Evolutionary conservation across 64 coral and sea anemone genomes (phyloP), one percentile per base, ranked within the genome.

Genomic region (Pocillopora damicornis): DNA sequence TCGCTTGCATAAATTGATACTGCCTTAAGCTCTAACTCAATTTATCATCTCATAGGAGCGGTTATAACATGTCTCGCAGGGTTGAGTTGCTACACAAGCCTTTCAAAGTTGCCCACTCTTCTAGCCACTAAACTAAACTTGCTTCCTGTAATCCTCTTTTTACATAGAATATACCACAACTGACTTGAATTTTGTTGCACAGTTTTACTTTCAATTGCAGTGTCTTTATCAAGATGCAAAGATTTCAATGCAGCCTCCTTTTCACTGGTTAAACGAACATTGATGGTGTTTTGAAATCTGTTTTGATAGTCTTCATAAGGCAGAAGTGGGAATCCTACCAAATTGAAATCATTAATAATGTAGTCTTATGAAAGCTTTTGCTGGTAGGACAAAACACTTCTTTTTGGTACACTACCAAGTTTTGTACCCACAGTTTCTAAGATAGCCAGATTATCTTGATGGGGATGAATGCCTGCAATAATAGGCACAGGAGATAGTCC

Each of bases 121-220:
- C 86, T 91, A 35, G 90, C 74, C 14, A 91, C 90, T n/a, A 86
- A 42, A 13, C 82, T 73, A 91, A 86, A 91, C 22, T 92, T 80
- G 35, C 83, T 87, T 15, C 83, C 83, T 80, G 90, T 92, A 35
- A 92, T 92, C 22, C 90, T 79, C 79, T 87, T 92, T 92, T 51
- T 51, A 51, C 42, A 7, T 7, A 51, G 42, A 51, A 51, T 2
- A 51, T 51, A 51, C 42, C 42, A 51, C 42, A 51, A 51, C 0
- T 51, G 42, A 51, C 42, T 51, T 51, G 42, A 51, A 51, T 51
- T 51, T 51, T 51, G 30, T 1, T 51, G 42, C 0, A 51, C 42
- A 51, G 42, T 51, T 51, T 51, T 51, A 51, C 42, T 51, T 7
- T 51, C 42, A 51, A 51, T 51, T 51, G 42, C 42, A 51, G 7